Conservation (phyloP, 2,797 vertebrate species). For the Carcharodon carcharias region DNA sequence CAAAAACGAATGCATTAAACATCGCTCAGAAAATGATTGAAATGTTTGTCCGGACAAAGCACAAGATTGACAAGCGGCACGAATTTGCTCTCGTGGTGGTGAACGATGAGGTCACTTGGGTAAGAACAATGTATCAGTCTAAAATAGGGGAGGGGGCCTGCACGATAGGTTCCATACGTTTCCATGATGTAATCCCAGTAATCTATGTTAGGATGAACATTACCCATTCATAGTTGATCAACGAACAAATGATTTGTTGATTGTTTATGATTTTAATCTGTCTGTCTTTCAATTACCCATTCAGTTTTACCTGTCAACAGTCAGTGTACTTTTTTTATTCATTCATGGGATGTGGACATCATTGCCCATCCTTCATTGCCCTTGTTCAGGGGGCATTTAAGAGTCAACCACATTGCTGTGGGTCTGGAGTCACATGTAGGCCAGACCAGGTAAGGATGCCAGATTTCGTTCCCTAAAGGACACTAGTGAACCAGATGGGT, state of each 20-base stretch:
- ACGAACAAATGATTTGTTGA: neutral
- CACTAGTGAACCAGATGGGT: no score
- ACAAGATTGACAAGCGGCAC: constrained; percentile 89
- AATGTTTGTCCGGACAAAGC: constrained; percentile 95
- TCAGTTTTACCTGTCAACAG: neutral
- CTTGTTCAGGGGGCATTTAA: no score
- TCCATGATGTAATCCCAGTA: no score
- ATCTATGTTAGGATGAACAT: no score
- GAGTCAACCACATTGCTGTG: no score
- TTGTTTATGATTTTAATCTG: neutral
- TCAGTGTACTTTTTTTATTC: neutral
- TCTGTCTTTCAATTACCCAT: neutral
- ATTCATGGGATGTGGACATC: no score
- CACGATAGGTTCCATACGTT: no score
- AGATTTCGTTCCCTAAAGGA: no score
- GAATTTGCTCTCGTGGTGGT: constrained; percentile 90
- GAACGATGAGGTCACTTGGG: constrained; percentile 86
- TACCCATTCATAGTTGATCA: neutral
- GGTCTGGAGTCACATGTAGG: no score
- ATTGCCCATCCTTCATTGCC: no score
- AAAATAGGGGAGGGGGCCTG: neutral
- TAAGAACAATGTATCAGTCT: constrained; percentile 48
- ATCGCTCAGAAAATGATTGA: constrained; percentile 98
- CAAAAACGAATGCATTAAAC: constrained; percentile 85
- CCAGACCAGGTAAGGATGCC: no score